Base-by-base conservation (phyloP, 2,797 vertebrate genomes). In the Microctenopoma stevenorrisi region DNA sequence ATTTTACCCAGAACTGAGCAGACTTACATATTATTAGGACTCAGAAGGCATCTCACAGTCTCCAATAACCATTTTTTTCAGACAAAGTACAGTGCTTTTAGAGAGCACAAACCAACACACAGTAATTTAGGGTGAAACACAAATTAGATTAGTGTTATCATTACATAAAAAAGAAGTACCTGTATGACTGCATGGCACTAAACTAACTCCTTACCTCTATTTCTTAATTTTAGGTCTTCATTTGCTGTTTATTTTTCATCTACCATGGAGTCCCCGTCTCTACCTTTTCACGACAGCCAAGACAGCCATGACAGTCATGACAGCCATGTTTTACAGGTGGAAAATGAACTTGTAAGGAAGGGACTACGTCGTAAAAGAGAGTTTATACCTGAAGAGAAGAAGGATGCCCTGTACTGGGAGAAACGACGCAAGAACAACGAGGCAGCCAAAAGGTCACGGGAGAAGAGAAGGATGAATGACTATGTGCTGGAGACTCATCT, bases 391-490 rank as follows among this genome's bases (percentile, higher is more conserved):
- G 95, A 96, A 0, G 94, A 97, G 51, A 95, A 93, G 88, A 98
- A 99, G 87, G 96, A 99, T 68, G 91, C 73, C 2, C 77, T 72
- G 49, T 98, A 99, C 88, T 98, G 97, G 97, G 96, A 98, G 86
- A 99, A 96, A 76, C 90, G 97, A 3, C 93, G 90, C 18, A 97
- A 96, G 90, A 98, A 99, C 92, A 99, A 98, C 0, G 96, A 97
- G 66, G 96, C 96, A 0, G 97, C 97, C 79, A 98, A 96, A 71
- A 92, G 95, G 16, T 99, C 97, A 0, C 89, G 97, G 26, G 96
- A 98, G 78, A 99, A 97, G 91, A 91, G 96, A 16, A 91, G 94
- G 11, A 92, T 95, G 62, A 94, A 92, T 0, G 96, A 99, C 33
- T 92, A 91, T 0, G 94, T 95, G 47, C 79, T 96, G 63, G 96